Base-by-base conservation (phyloP, 2,888 invertebrate species). In the Scaptodrosophila latifasciaeformis region DNA sequence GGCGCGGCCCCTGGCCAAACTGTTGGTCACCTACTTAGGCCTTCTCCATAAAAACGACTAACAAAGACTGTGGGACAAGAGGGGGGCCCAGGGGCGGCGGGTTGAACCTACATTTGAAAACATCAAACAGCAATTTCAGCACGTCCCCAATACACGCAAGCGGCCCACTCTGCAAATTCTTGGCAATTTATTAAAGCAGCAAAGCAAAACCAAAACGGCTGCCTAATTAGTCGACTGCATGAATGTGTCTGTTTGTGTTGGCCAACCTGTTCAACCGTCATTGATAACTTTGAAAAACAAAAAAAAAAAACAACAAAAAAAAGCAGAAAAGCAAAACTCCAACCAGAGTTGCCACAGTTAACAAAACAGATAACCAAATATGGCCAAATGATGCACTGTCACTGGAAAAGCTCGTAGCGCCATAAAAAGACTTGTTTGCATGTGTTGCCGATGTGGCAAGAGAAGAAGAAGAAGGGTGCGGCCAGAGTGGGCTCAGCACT, bases 401-500 rank as follows among this genome's bases (percentile, higher is more conserved):
- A 70, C 78, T 75, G 75, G 56, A 74, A 34, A 77, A 71, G n/a
- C n/a, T n/a, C n/a, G n/a, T n/a, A 71, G 74, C 67, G 70, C 78
- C 78, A 78, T 72, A 72, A 72, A n/a, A 78, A 72, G 65, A 72
- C 71, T 72, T 72, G 71, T 72, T 72, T 78, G 71, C 71, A 72
- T 72, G 74, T 72, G 70, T 59, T 53, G 45, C 37, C 51, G 44
- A 49, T 34, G 15, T 34, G 21, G 40, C 35, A 42, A 48, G 7
- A 9, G 2, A 2, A 30, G 42, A n/a, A 29, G 29, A 3, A 15
- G 42, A 12, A 18, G 46, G 7, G 7, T 15, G 27, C 7, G 17
- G 29, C 9, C 29, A 12, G 18, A 29, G 15, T 34, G 27, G 35
- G 19, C 29, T 18, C 35, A 37, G 45, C 18, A 29, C 27, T 18